Evolutionary conservation across 2,113 vertebrate species (phyloP).

Genomic region (Zeus faber): DNA sequence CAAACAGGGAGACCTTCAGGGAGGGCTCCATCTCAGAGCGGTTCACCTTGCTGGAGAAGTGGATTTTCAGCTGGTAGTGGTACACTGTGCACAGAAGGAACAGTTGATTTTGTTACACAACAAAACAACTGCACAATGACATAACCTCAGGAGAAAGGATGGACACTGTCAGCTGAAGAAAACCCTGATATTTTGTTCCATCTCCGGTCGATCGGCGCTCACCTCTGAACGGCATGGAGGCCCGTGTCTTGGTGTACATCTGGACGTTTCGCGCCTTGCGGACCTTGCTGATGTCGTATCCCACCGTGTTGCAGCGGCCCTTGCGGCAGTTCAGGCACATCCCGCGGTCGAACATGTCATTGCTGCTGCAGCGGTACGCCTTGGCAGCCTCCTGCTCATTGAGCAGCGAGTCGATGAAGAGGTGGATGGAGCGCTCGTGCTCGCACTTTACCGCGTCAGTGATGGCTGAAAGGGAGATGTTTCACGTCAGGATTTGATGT

Average conservation of each 20-base stretch:
- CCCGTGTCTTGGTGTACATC: slow-evolving; percentile 77
- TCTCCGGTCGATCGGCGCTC: background rate
- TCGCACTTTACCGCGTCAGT: slow-evolving; percentile 72
- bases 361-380: slow-evolving; percentile 72
- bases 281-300: slow-evolving; percentile 68
- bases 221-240: slow-evolving; percentile 80
- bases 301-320: slow-evolving; percentile 71
- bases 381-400: slow-evolving; percentile 56
- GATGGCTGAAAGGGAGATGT: slow-evolving; percentile 56
- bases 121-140: background rate
- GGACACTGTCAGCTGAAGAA: slow-evolving; percentile 52
- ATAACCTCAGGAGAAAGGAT: background rate
- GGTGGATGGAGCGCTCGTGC: slow-evolving; percentile 75
- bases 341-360: slow-evolving; percentile 69
- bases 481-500: background rate
- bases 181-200: too few relatives aligned
- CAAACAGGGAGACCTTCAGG: slow-evolving; percentile 65
- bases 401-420: slow-evolving; percentile 78
- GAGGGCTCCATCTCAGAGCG: slow-evolving; percentile 57
- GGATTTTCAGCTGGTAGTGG: slow-evolving; percentile 81
- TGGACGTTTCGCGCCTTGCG: slow-evolving; percentile 53
- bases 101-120: background rate
- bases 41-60: slow-evolving; percentile 65
- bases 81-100: slow-evolving; percentile 55
- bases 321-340: slow-evolving; percentile 75